phyloP scores from a whole-genome alignment of 2,113 vertebrate species.

The Nestor notabilis region DNA sequence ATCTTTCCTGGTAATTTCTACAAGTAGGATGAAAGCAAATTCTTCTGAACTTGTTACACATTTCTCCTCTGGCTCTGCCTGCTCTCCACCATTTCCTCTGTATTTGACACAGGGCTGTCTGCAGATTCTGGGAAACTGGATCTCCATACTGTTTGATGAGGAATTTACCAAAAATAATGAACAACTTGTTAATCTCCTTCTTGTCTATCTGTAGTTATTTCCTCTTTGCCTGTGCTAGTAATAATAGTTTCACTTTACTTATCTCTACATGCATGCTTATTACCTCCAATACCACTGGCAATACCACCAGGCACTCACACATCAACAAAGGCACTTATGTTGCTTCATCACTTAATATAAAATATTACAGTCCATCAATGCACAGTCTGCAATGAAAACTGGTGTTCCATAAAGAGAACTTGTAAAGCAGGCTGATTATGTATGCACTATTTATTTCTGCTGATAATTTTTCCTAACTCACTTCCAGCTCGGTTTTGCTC shows the following conservation, averaged over 20 bases:
- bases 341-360: background rate
- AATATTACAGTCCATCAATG: background rate
- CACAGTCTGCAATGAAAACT: background rate
- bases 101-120: background rate
- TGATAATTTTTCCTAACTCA: background rate
- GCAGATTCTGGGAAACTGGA: background rate
- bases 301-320: background rate
- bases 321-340: background rate
- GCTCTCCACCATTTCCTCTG: background rate
- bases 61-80: background rate
- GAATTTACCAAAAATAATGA: background rate
- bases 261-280: background rate
- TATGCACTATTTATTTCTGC: background rate
- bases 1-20: background rate
- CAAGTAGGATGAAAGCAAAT: background rate
- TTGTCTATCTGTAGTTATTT: background rate
- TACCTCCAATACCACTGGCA: background rate
- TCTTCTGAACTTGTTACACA: background rate
- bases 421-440: background rate
- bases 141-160: background rate
- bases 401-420: conserved; percentile 1
- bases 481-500: conserved; percentile 14
- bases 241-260: background rate
- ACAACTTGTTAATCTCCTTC: background rate
- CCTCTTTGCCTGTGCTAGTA: background rate